Evolutionary conservation across 2,113 vertebrate species (phyloP), one percentile per base, ranked within the genome.

Genomic region (Stegostoma tigrinum): DNA sequence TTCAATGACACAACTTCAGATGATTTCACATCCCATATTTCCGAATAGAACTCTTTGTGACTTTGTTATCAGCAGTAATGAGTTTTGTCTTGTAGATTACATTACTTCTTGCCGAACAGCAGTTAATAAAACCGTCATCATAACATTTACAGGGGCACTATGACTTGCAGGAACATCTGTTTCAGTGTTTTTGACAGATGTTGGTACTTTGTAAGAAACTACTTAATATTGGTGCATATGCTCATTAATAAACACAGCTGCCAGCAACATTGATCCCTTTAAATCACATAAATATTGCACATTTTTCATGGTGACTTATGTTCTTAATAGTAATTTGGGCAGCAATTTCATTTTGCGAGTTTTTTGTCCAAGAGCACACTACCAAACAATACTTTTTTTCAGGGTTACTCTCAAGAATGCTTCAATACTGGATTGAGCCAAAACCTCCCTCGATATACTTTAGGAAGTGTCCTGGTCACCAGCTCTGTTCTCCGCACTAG

Each of bases 161-260:
- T 38, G 7, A 17, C 61, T 38, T 66, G 61, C 89, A 90, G n/a
- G 52, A 90, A 61, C 87, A 93, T 93, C 89, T 93, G 89, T 67
- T 66, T 67, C 89, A 93, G 89, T 64, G 5, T 91, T 91, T 93
- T 38, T 67, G 30, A 91, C 89, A 93, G 89, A 93, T 38, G 89
- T 45, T 93, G 14, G 15, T 93, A 66, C 34, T 66, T 93, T 93
- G 66, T 67, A 21, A 93, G 61, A 93, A 93, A 34, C 61, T 66
- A 66, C 61, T 66, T 93, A 93, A 66, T 93, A 66, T 93, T 67
- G 66, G 61, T 21, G 21, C n/a, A 93, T 64, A 93, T 93, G 34
- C n/a, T 64, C 89, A 66, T 90, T 93, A 93, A 83, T 93, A 93
- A 66, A 67, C 27, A 55, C 17, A 64, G 61, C 61, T 66, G 89